Base-by-base conservation (phyloP, 2,888 invertebrate genomes). In the Mactromeris polynyma region DNA sequence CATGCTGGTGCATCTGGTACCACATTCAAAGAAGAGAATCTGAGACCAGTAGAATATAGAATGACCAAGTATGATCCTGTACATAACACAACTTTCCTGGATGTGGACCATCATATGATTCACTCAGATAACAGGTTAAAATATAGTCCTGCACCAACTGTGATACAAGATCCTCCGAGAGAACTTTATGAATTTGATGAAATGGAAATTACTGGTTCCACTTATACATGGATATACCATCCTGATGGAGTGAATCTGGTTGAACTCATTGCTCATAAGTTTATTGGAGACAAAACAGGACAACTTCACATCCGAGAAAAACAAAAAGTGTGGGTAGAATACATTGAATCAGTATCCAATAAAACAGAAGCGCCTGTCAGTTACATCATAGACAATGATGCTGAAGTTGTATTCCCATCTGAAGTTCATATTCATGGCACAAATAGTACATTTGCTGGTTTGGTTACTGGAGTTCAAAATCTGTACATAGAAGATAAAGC, bases 1-100 rank as follows among this genome's bases (percentile, higher is more conserved):
- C 93, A 94, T 81, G 89, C 93, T 46, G 95, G 94, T n/a, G 95
- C 95, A 7, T 93, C 95, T 17, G 95, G 95, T 11, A 95, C 95
- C 0, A 94, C 94, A 11, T 95, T 94, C 88, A 89, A 91, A n/a
- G 94, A 94, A 80, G 94, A 95, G 58, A 95, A 94, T 54, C 86
- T 93, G 2, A 87, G 95, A 64, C 93, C 93, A 51, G 80, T 95
- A 40, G 94, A 94, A 54, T 95, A 95, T 89, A 82, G 95, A 11
- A 40, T 88, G 14, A 94, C 93, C 90, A 95, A 95, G 54, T 95
- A 94, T 88, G 94, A 95, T 83, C 91, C 93, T 82, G 90, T 91
- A 9, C 87, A 92, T 79, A 95, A 95, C 84, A 92, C 91, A 33
- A 95, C 95, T 26, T 94, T 93, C 88, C 82, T 95, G 64, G 94